phyloP scores from a whole-genome alignment of 2,888 invertebrate species.

The Andrena praecox region DNA sequence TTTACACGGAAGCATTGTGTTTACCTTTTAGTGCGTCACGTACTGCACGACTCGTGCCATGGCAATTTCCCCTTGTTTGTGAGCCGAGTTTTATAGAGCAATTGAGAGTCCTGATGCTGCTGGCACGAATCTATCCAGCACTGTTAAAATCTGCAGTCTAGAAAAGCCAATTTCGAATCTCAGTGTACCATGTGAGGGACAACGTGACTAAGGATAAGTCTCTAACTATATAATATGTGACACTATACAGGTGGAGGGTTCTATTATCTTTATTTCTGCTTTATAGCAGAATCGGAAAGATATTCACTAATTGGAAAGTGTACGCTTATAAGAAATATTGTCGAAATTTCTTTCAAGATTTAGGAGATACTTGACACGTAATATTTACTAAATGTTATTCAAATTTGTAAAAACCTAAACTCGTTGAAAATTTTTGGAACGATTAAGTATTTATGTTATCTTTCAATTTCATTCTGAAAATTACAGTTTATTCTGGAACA shows the following conservation, averaged over 20 bases:
- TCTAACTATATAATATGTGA: not conserved
- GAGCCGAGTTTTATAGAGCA: constrained; percentile 45
- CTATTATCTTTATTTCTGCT: constrained; percentile 17
- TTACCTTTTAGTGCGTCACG: constrained; percentile 14
- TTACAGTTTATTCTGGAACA: too few relatives aligned
- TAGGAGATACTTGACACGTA: too few relatives aligned
- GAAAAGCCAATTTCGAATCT: not conserved
- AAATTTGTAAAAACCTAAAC: too few relatives aligned
- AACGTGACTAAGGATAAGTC: not conserved
- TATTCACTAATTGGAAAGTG: constrained; percentile 8
- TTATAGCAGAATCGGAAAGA: not conserved
- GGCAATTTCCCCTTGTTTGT: constrained; percentile 29
- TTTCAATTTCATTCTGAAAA: too few relatives aligned
- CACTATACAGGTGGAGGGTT: not conserved
- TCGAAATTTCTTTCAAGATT: too few relatives aligned
- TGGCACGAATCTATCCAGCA: not conserved
- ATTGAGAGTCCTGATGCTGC: constrained; percentile 14
- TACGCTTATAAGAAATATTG: too few relatives aligned
- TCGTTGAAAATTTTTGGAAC: too few relatives aligned
- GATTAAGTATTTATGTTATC: too few relatives aligned
- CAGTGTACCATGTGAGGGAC: not conserved
- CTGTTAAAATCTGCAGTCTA: constrained; percentile 18
- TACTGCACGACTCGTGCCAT: not conserved
- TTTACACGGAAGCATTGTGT: constrained; percentile 11
- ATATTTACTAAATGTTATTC: too few relatives aligned